Evolutionary conservation across 1,140 invertebrate genomes (phyloP).

Genomic region (Ostrea denselamellosa): DNA sequence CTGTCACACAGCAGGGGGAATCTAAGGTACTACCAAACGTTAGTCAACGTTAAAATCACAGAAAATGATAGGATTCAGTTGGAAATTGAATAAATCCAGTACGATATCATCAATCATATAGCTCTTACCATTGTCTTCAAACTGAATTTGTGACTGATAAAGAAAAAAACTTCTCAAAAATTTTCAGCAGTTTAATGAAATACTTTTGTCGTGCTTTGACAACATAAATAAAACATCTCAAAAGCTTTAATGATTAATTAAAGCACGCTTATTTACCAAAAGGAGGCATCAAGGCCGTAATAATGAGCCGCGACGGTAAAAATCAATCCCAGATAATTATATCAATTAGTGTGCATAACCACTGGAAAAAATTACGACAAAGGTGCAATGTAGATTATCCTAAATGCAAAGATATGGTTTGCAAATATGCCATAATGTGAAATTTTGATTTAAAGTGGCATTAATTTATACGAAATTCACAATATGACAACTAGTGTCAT

Average conservation of each 20-base stretch:
- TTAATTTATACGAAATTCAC: too few relatives aligned
- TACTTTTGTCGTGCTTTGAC: neutral
- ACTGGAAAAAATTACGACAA: neutral
- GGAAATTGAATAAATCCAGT: too few relatives aligned
- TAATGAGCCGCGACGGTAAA: neutral
- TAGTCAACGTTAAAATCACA: too few relatives aligned
- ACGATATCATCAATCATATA: too few relatives aligned
- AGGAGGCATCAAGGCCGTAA: neutral
- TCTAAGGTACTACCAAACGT: too few relatives aligned
- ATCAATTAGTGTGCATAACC: neutral
- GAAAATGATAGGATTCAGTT: too few relatives aligned
- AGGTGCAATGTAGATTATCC: neutral
- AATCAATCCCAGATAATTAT: slow-evolving; percentile 4
- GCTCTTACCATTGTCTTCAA: too few relatives aligned
- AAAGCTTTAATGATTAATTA: slow-evolving; percentile 20
- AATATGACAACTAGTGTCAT: too few relatives aligned
- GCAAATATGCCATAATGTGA: neutral
- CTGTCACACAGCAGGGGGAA: too few relatives aligned
- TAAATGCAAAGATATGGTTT: neutral
- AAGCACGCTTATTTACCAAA: neutral
- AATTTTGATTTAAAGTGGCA: neutral
- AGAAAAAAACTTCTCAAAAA: too few relatives aligned
- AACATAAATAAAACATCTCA: neutral
- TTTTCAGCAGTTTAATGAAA: too few relatives aligned
- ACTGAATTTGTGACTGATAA: too few relatives aligned